Evolutionary conservation across 1,140 invertebrate species (phyloP), one percentile per base, ranked within the genome.

Genomic region (Hylyphantes graminicola): DNA sequence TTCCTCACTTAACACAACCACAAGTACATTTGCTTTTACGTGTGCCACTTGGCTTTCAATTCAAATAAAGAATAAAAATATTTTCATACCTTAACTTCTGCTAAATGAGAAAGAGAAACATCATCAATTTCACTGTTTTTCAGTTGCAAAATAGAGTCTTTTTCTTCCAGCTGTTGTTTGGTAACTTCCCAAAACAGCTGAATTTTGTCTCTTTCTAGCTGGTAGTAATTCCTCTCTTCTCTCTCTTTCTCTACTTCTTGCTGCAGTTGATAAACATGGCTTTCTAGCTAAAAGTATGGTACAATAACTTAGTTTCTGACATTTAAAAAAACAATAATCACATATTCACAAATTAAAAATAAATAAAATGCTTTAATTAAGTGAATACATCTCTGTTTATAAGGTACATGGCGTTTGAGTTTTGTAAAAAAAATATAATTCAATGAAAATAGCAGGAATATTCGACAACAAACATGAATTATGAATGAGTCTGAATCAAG

Each of bases 161-260:
- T 93, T 90, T 97, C 95, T 85, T 96, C 93, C 9, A 97, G 89
- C 88, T 97, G 94, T 86, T 94, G 93, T 87, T 94, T 92, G 1
- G 95, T 95, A 67, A 96, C 95, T 89, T 98, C 96, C 96, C 96
- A 98, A 90, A 97, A 97, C 51, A 95, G 96, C 85, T 96, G 92
- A 15, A 98, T 93, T 90, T 97, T 97, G 89, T 98, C 97, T 87
- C 97, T 92, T 90, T 99, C 97, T 73, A 98, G 89, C 91, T 98
- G 97, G 87, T 98, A 98, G 88, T 95, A 98, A 89, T 98, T 98
- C 86, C 97, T 91, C 89, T 98, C 96, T 90, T 98, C 96, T 87
- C 96, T 92, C 90, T 98, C 97, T 65, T 95, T 92, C 88, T 98
- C 96, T 88, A 98, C 91, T 90, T 98, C 96, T 85, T 97, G 95